Evolutionary conservation across 2,797 vertebrate genomes (phyloP).

Genomic region (Prionace glauca): DNA sequence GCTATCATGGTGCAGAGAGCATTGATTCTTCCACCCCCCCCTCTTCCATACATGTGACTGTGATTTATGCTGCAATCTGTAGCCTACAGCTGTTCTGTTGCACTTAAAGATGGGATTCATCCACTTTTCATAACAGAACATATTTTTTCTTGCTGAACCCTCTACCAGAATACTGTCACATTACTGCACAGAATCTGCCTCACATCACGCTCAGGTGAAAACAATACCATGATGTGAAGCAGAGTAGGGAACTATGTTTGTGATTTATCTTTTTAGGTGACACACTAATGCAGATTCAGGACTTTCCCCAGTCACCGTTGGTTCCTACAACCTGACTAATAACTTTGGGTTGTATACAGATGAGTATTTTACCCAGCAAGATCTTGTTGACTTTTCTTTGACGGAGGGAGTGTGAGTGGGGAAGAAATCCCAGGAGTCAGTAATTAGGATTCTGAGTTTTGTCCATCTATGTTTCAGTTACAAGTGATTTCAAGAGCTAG

Average conservation of each 20-base stretch:
- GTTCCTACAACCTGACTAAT: background rate
- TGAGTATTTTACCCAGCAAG: background rate
- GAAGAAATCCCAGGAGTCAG: background rate
- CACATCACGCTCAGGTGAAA: slow-evolving; percentile 19
- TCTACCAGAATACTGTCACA: background rate
- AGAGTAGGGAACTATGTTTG: background rate
- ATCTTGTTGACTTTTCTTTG: background rate
- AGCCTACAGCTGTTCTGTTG: slow-evolving; percentile 39
- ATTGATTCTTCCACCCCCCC: slow-evolving; percentile 18
- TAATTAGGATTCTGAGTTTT: background rate
- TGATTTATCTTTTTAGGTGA: slow-evolving; percentile 5
- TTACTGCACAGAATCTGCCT: background rate
- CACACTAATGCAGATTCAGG: slow-evolving; percentile 19
- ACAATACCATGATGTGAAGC: slow-evolving; percentile 22
- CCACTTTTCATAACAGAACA: slow-evolving; percentile 36
- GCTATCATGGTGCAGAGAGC: background rate
- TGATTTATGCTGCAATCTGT: slow-evolving; percentile 37
- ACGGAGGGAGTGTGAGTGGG: background rate
- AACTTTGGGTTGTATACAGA: background rate
- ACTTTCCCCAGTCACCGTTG: background rate
- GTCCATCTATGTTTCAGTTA: background rate
- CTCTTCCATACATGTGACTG: background rate
- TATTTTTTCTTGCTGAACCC: slow-evolving; percentile 29
- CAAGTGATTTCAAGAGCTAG: background rate
- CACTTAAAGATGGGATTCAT: slow-evolving; percentile 36